Percentiles rank a stretch among this genome's conserved stretches.
phyloP scores from a whole-genome alignment of 2,888 invertebrate species.

The Villa cingulata region DNA sequence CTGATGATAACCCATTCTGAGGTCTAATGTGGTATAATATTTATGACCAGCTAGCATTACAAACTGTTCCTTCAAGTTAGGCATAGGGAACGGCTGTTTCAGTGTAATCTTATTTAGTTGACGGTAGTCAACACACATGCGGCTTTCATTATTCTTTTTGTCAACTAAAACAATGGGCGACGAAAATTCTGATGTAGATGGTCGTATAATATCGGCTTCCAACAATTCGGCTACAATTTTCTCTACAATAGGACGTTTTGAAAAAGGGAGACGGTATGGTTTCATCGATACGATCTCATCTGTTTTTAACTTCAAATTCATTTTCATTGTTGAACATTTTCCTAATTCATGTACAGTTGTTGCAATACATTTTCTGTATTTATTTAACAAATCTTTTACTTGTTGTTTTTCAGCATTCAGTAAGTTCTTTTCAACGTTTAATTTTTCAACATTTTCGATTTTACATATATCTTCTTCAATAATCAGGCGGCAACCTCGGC shows the following conservation, averaged over 20 bases:
- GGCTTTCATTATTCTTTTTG: not conserved
- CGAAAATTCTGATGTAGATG: not conserved
- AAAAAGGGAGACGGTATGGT: not conserved
- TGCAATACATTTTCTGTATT: not conserved
- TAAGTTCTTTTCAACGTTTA: not conserved
- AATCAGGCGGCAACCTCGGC: not conserved
- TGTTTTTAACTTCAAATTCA: not conserved
- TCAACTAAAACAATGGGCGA: not conserved
- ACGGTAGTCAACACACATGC: not conserved
- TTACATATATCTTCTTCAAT: constrained; percentile 3
- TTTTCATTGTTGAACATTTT: not conserved
- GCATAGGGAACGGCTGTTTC: not conserved
- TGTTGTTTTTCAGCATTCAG: not conserved
- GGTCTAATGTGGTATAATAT: not conserved
- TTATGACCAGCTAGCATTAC: not conserved
- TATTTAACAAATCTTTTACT: not conserved
- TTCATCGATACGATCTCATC: not conserved
- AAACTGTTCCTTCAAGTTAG: not conserved
- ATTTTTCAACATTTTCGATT: not conserved
- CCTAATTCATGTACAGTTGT: not conserved
- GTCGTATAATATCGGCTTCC: not conserved
- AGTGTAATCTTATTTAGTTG: not conserved
- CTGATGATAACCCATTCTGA: not conserved
- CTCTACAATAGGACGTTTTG: not conserved
- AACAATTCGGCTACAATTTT: not conserved